Base-by-base conservation (phyloP, 1,140 invertebrate genomes). In the Leptoteleia sp. region DNA sequence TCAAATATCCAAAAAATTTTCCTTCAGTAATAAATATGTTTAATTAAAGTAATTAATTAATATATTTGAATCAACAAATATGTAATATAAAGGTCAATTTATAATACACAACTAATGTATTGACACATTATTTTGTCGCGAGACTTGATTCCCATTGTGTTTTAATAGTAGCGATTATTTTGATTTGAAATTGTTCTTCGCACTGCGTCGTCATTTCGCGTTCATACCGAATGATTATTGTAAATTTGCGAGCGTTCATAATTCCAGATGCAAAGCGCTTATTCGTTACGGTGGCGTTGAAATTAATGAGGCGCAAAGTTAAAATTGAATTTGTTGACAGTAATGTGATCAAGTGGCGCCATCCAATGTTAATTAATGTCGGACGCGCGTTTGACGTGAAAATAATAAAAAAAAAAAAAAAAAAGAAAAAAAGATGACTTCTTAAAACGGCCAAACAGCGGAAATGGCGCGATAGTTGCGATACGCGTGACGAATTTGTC, bases 161-260 rank as follows among this genome's bases (percentile, higher is more conserved):
- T 42, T 42, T 11, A 45, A 59, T 33, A 37, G 25, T n/a, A 45
- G 12, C 0, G 8, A 13, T 35, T 38, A n/a, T 19, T 45, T 62
- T 38, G 48, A 62, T 62, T 62, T 62, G 37, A 29, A 48, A 62
- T 62, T 62, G 22, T 62, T 48, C 57, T n/a, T 48, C 43, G 11
- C 29, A 29, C 27, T 38, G 42, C 27, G 19, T 1, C 38, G 11
- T 52, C 37, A 54, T 54, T 57, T 4, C 15, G 9, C 27, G 12
- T n/a, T 1, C 22, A 1, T n/a, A 15, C 9, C 13, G 15, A 42
- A 17, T 43, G 38, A 31, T 54, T 38, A 55, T 11, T 47, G 27
- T 43, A 19, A 45, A 43, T 31, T 59, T 15, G 27, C 22, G 17
- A 37, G 6, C 29, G 17, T 29, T 54, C 11, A 54, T 54, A 38